Percentiles rank a stretch among this genome's conserved stretches.
Evolutionary conservation across 1,140 invertebrate species (phyloP).

Genomic region (Chionoecetes opilio): DNA sequence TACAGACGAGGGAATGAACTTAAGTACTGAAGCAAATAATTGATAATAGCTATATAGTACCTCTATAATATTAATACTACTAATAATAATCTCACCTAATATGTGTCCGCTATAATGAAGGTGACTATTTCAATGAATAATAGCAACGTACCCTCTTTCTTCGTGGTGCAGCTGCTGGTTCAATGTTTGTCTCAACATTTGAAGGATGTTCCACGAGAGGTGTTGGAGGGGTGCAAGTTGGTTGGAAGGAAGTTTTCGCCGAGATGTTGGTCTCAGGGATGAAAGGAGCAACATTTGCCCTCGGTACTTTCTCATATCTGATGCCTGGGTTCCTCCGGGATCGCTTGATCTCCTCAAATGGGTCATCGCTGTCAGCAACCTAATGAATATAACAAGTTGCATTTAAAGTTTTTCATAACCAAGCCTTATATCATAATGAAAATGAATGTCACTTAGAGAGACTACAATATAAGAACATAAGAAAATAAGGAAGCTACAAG

Average conservation of each 20-base stretch:
- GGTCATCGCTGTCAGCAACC: constrained; percentile 50
- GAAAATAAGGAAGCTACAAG: too few relatives aligned
- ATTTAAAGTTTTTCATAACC: too few relatives aligned
- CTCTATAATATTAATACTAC: too few relatives aligned
- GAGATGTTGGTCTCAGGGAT: not conserved
- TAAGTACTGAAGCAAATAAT: too few relatives aligned
- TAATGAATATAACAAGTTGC: not conserved
- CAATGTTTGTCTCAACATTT: not conserved
- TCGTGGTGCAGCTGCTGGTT: not conserved
- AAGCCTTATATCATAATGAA: too few relatives aligned
- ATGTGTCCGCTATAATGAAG: not conserved
- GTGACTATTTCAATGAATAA: not conserved
- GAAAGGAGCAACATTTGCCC: constrained; percentile 38
- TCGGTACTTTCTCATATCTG: not conserved
- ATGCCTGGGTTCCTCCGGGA: not conserved
- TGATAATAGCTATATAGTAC: too few relatives aligned
- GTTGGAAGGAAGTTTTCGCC: not conserved
- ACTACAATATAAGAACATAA: too few relatives aligned
- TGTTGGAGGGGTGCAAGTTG: too few relatives aligned
- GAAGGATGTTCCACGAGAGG: not conserved
- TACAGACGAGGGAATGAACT: too few relatives aligned
- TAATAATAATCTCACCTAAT: not conserved
- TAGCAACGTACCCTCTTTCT: constrained; percentile 34
- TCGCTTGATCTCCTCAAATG: constrained; percentile 42
- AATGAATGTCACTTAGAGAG: too few relatives aligned